A percentile compares a stretch with the other conserved stretches of the same genome.
Evolutionary conservation across 2,113 vertebrate species (phyloP).

Genomic region (Pteropus alecto): DNA sequence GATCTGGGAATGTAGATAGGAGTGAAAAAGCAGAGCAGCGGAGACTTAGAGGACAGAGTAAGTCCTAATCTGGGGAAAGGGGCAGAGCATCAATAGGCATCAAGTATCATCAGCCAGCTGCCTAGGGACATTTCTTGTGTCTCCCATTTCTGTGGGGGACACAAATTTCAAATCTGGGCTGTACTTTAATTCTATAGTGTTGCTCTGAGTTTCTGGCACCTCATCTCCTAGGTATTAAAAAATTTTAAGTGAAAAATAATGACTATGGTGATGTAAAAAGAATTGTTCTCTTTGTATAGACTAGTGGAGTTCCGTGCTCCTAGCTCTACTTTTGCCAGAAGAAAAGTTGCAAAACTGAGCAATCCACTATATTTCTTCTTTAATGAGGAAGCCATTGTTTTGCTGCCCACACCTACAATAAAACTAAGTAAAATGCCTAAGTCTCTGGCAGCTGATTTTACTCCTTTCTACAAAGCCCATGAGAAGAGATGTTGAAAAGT

Average conservation of each 20-base stretch:
- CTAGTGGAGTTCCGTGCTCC: not conserved
- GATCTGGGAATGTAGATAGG: not conserved
- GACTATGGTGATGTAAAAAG: not conserved
- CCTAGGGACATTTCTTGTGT: not conserved
- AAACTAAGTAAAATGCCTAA: conserved; percentile 22
- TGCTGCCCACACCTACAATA: not conserved
- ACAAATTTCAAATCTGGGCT: not conserved
- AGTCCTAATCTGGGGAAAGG: no score
- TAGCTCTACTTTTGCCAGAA: not conserved
- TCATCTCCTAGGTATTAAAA: not conserved
- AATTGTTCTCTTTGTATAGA: not conserved
- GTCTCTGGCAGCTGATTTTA: not conserved
- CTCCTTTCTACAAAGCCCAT: not conserved
- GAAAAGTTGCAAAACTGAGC: not conserved
- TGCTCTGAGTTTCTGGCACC: not conserved
- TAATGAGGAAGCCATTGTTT: conserved; percentile 22
- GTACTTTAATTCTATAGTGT: not conserved
- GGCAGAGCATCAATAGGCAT: not conserved
- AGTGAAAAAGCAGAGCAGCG: not conserved
- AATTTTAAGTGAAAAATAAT: not conserved
- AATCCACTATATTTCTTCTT: not conserved
- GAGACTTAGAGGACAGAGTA: not conserved
- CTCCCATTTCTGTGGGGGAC: not conserved
- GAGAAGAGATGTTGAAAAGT: conserved; percentile 1
- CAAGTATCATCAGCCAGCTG: not conserved